Evolutionary conservation across 2,888 invertebrate genomes (phyloP).

Genomic region (Apamea sordens): DNA sequence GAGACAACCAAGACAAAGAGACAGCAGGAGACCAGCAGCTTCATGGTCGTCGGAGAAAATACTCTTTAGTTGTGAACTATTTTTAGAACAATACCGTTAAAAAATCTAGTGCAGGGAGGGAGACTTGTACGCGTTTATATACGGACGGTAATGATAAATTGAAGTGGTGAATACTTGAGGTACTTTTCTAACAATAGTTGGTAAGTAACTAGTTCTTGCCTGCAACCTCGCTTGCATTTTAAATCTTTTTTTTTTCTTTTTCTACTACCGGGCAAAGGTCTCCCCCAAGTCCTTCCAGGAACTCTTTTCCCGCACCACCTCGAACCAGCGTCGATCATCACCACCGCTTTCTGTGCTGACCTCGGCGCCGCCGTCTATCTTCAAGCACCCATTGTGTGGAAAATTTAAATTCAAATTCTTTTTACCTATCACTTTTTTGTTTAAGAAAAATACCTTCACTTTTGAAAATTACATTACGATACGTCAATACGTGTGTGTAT

Average conservation of each 20-base stretch:
- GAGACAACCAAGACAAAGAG: not conserved
- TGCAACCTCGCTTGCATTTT: not conserved
- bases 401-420: too few relatives aligned
- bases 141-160: not conserved
- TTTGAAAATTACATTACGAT: too few relatives aligned
- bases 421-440: too few relatives aligned
- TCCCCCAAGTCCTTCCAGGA: too few relatives aligned
- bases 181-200: not conserved
- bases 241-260: not conserved
- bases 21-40: not conserved
- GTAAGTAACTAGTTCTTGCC: not conserved
- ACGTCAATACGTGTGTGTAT: too few relatives aligned
- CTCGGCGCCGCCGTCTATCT: too few relatives aligned
- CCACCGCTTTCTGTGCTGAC: too few relatives aligned
- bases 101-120: not conserved
- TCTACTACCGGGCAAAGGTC: too few relatives aligned
- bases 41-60: constrained; percentile 4
- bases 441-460: too few relatives aligned
- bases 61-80: not conserved
- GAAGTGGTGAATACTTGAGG: not conserved
- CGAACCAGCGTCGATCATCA: too few relatives aligned
- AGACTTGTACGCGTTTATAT: not conserved
- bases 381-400: too few relatives aligned
- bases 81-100: not conserved
- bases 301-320: too few relatives aligned